Evolutionary conservation across 2,888 invertebrate species (phyloP).

Genomic region (Stenichneumon culpator): DNA sequence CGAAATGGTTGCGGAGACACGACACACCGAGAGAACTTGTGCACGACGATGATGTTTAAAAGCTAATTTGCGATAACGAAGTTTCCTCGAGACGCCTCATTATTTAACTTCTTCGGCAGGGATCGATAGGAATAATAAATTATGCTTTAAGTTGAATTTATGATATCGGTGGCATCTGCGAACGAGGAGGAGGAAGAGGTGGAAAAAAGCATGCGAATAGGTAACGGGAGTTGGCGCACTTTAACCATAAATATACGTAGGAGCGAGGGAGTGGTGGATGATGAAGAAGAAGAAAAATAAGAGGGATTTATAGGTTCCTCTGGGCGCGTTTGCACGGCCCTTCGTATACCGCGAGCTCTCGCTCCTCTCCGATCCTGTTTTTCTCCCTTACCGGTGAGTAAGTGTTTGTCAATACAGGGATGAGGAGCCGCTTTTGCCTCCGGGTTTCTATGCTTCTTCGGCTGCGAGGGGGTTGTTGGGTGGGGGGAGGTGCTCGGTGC

Average conservation of each 20-base stretch:
- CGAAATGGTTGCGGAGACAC: background rate
- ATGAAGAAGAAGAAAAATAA: constrained; percentile 45
- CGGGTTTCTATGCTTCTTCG: constrained; percentile 13
- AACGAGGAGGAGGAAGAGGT: background rate
- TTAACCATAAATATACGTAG: constrained; percentile 32
- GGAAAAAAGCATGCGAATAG: constrained; percentile 6
- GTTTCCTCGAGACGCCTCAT: background rate
- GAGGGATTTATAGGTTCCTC: constrained; percentile 47
- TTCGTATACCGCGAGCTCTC: constrained; percentile 8
- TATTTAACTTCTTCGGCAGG: constrained; percentile 11
- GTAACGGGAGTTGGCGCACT: background rate
- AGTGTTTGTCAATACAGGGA: constrained; percentile 49
- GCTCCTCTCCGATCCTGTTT: background rate
- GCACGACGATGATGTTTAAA: background rate
- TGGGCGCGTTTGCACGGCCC: constrained; percentile 28
- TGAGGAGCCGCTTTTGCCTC: constrained; percentile 26
- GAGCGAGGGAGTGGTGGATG: constrained; percentile 10
- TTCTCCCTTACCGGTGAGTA: constrained; percentile 6
- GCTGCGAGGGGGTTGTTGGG: too few species aligned
- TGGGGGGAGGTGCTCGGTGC: background rate
- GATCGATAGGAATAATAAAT: constrained; percentile 39
- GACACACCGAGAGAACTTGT: constrained; percentile 3
- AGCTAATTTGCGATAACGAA: constrained; percentile 28
- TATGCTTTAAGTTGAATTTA: constrained; percentile 17
- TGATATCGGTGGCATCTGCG: constrained; percentile 23